Base-by-base conservation (phyloP, 2,888 invertebrate genomes). In the Tachina lurida region DNA sequence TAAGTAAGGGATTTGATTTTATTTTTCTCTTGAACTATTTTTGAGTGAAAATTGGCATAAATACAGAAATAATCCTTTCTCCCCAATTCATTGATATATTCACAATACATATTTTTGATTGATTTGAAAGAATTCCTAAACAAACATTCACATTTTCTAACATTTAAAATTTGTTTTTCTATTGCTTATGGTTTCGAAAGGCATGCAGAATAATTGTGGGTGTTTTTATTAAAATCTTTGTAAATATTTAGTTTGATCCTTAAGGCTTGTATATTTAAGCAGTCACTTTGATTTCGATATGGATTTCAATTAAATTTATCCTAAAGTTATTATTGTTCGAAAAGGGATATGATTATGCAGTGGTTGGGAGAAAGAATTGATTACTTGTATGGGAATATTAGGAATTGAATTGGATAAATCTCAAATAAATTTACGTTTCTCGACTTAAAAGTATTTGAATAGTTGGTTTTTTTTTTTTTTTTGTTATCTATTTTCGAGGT, bases 51-150 rank as follows among this genome's bases (percentile, higher is more conserved):
- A 54, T 56, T 84, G 63, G 49, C 39, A 63, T 54, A n/a, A 22
- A 12, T 60, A 19, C 39, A 10, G 17, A 84, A 71, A 62, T 15
- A 62, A 71, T 75, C 84, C 84, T 65, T 80, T 76, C 49, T 3
- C 52, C 17, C 39, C 2, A 31, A 71, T 52, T 73, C 56, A 63
- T 41, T 65, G 19, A 74, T 52, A 47, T 19, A 56, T 47, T 54
- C 39, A n/a, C 10, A 31, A 41, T 15, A 70, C 15, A 65, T n/a
- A 47, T 74, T 54, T 31, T 75, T 77, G 77, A 84, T 81, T 81
- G 81, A 77, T 84, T 84, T 87, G 86, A 76, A 86, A 87, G 84
- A 82, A 86, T 86, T 76, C 68, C 75, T 68, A 86, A 65, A 76
- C 73, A 87, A 86, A 87, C 73, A 86, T 86, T 87, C 84, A 70